Percentiles rank a stretch among this genome's conserved stretches.
These are phyloP conservation scores for Dicrostonyx torquatus DNA, from an alignment of 2,797 vertebrate genomes.

Conservation along the genomic window DNA sequence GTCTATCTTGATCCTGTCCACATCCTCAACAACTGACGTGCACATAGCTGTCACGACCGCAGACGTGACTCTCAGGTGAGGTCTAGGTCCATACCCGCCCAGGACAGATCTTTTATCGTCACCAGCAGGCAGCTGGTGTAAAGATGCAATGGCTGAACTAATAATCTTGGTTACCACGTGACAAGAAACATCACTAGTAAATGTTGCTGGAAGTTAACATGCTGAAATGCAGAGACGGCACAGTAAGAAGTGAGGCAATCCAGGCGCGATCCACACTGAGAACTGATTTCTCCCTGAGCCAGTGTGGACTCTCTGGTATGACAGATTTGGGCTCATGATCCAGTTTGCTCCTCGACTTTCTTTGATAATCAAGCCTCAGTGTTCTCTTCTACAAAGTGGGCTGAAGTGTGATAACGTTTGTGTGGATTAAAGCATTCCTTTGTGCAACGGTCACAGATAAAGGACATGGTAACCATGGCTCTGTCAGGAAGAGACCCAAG, in stretches of 20 bases:
- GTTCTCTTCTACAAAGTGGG: conserved; percentile 1
- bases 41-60: neutral
- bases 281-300: neutral
- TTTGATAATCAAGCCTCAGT: conserved; percentile 30
- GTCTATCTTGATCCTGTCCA: conserved; percentile 16
- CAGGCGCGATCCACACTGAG: neutral
- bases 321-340: neutral
- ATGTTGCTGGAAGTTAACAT: neutral
- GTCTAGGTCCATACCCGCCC: neutral
- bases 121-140: neutral
- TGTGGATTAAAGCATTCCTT: neutral
- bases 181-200: conserved; percentile 1
- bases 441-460: neutral
- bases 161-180: neutral
- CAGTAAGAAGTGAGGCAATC: neutral
- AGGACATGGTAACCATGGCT: neutral
- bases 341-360: neutral
- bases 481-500: neutral
- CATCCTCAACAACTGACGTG: neutral
- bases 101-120: neutral
- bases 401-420: neutral
- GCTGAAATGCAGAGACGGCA: neutral
- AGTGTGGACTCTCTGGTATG: neutral
- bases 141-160: conserved; percentile 21
- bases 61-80: conserved; percentile 17